These are phyloP conservation scores for Palythoa grandis DNA, from an alignment of 92 coral and sea anemone genomes.

Conservation along the genomic window DNA sequence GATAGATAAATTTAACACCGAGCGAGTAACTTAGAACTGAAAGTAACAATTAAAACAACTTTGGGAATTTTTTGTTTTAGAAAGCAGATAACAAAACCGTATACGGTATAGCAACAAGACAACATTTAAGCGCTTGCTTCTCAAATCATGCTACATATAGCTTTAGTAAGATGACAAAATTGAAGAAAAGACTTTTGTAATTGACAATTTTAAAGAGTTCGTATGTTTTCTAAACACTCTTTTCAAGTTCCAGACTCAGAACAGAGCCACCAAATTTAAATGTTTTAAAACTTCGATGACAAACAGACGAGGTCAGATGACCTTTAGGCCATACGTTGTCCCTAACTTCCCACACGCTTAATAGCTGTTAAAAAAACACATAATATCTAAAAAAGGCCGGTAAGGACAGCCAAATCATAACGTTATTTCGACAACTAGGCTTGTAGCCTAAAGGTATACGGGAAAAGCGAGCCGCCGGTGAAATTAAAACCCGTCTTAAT, in stretches of 20 bases:
- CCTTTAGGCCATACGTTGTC: background rate
- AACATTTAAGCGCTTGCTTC: too few species aligned
- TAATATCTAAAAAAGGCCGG: background rate
- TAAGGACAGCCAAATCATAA: background rate
- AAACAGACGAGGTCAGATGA: background rate
- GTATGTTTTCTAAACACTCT: background rate
- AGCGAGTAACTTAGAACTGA: too few species aligned
- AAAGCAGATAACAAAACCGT: too few species aligned
- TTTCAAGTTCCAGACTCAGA: background rate
- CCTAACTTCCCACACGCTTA: background rate
- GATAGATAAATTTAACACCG: too few species aligned
- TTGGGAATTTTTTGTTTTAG: too few species aligned
- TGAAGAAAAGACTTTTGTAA: background rate
- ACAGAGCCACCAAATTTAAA: too few species aligned
- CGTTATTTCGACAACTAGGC: background rate
- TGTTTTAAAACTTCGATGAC: background rate
- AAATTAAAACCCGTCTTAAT: background rate
- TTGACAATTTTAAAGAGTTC: too few species aligned
- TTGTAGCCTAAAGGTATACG: background rate
- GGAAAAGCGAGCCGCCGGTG: background rate
- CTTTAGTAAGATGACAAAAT: background rate
- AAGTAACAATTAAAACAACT: too few species aligned
- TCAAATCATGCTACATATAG: background rate
- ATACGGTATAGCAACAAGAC: too few species aligned
- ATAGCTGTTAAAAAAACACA: background rate